These are phyloP conservation scores for Myotis findleyi DNA, from an alignment of 2,797 vertebrate genomes.

Conservation along the genomic window DNA sequence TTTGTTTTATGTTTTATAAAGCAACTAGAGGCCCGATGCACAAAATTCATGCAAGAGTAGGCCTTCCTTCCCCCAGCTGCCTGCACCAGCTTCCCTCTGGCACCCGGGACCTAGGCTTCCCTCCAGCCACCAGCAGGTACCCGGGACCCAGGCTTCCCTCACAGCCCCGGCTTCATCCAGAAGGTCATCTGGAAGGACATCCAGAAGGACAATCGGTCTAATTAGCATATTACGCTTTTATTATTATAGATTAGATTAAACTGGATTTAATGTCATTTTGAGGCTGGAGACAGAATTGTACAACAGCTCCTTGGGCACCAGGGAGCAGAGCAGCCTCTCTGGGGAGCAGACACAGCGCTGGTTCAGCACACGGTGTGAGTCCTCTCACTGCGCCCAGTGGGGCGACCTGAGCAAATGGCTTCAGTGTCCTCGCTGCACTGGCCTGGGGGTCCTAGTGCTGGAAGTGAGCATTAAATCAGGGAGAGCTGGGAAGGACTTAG, in stretches of 20 bases:
- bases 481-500: neutral
- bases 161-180: too few species aligned
- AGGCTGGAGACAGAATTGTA: neutral
- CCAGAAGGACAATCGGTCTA: too few species aligned
- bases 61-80: too few species aligned
- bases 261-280: slow-evolving; percentile 9
- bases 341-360: neutral
- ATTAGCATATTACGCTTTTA: too few species aligned
- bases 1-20: slow-evolving; percentile 39
- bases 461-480: neutral
- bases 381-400: neutral
- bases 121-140: too few species aligned
- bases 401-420: neutral
- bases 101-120: too few species aligned
- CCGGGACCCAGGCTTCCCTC: too few species aligned
- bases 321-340: neutral
- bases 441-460: neutral
- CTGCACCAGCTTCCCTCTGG: too few species aligned
- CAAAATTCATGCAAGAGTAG: too few species aligned
- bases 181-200: too few species aligned
- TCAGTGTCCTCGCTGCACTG: neutral
- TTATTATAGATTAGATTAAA: neutral
- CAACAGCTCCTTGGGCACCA: neutral
- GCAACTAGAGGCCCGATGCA: neutral
- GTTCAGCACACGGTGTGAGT: neutral